phyloP scores from a whole-genome alignment of 2,113 vertebrate species.

The Labeo catla region DNA sequence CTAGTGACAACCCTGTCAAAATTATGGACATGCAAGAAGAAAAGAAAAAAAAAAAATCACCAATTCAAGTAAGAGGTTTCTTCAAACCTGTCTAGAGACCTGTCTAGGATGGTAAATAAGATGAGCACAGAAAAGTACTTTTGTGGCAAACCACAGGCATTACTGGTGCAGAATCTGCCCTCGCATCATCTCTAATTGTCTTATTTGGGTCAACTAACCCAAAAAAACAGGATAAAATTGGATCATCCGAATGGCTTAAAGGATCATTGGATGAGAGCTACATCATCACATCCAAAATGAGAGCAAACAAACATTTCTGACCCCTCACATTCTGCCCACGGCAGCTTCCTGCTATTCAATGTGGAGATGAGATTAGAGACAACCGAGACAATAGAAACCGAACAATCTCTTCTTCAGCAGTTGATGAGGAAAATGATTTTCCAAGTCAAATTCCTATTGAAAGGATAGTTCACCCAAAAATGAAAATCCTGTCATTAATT shows the following conservation, averaged over 20 bases:
- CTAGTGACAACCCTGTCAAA: neutral
- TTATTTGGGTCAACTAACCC: neutral
- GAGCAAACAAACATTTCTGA: neutral
- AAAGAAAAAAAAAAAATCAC: too few relatives aligned
- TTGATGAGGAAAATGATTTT: neutral
- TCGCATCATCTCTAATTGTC: neutral
- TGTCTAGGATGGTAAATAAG: neutral
- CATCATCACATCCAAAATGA: neutral
- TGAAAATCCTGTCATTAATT: too few relatives aligned
- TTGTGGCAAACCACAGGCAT: neutral
- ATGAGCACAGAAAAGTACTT: neutral
- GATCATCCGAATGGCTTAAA: neutral
- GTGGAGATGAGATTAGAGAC: neutral
- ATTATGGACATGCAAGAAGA: neutral
- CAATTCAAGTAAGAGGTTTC: neutral
- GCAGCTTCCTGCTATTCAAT: neutral
- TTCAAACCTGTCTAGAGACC: neutral
- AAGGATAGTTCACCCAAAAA: too few relatives aligned
- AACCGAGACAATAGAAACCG: neutral
- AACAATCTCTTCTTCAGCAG: neutral
- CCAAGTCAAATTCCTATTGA: neutral
- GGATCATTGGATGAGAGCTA: neutral
- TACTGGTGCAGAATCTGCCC: neutral
- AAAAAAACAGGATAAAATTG: neutral
- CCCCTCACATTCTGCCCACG: neutral